Conservation (phyloP, 2,797 vertebrate species). For the Sebastes taczanowskii region DNA sequence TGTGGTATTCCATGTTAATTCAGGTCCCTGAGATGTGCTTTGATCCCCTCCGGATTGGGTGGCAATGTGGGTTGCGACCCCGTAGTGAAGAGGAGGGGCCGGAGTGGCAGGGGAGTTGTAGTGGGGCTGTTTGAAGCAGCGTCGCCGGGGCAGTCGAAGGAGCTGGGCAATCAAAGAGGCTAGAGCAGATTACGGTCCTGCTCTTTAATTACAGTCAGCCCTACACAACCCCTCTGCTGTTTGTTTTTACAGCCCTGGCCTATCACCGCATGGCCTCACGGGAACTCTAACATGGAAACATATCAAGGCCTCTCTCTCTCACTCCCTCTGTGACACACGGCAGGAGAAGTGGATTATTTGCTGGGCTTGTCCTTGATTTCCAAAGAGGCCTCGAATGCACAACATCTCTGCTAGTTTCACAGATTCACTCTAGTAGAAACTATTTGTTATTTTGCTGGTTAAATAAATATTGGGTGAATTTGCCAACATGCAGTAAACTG, state of each 20-base stretch:
- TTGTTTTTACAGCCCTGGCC: conserved; percentile 80
- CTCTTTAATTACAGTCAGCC: conserved; percentile 82
- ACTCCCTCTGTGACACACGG: conserved; percentile 57
- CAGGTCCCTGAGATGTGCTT: conserved; percentile 90
- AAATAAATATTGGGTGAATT: conserved; percentile 36
- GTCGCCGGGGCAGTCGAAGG: conserved; percentile 69
- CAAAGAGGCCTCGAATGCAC: conserved; percentile 37
- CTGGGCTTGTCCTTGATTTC: conserved; percentile 48
- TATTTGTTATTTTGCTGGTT: conserved; percentile 26
- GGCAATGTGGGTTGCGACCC: conserved; percentile 86
- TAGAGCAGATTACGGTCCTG: conserved; percentile 78
- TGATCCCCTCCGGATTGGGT: conserved; percentile 90
- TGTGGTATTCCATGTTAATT: conserved; percentile 92
- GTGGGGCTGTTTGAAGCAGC: conserved; percentile 75
- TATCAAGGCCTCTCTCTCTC: conserved; percentile 73
- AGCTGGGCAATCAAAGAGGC: conserved; percentile 81
- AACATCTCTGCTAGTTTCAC: conserved; percentile 13
- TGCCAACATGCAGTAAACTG: conserved; percentile 49
- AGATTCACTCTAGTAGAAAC: neutral
- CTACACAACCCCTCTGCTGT: conserved; percentile 78
- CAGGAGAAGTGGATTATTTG: conserved; percentile 59
- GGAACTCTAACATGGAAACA: conserved; percentile 76
- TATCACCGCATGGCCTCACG: conserved; percentile 71
- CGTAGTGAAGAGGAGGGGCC: conserved; percentile 67
- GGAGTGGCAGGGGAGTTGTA: conserved; percentile 73